Base-by-base conservation (phyloP, 2,888 invertebrate species). In the Diadegma fenestrale region DNA sequence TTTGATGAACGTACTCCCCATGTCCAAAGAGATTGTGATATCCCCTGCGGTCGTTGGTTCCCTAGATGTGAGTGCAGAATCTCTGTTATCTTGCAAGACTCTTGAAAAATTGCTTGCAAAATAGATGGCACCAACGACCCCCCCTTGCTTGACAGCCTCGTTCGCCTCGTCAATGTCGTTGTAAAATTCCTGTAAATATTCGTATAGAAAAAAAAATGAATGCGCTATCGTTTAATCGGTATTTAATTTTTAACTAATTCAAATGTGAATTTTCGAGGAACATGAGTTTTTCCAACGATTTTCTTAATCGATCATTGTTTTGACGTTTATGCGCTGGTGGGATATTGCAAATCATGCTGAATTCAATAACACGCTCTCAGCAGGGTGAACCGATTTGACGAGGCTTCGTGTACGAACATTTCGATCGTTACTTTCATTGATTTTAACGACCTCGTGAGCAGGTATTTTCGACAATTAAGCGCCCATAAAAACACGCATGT, bases 61-160 rank as follows among this genome's bases (percentile, higher is more conserved):
- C 43, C 90, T 90, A 4, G 90, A 88, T 26, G 95, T 94, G 0
- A 30, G 0, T 6, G 45, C n/a, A 0, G 85, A 26, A 69, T 96
- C 94, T 0, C 96, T 90, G 10, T 97, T 94, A 30, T 93, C 92
- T 75, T 95, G 94, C 64, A 97, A 94, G 0, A 96, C 96, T 8
- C 93, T 91, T 0, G 98, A 97, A 92, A 98, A 98, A 94, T 98
- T 98, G 22, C 93, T 92, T 0, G 95, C 94, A 91, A 98, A 96
- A 87, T 96, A 94, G 22, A 98, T 92, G 0, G 96, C 96, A 0
- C 96, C 97, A 88, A 96, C 95, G 0, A 95, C 94, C 66, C 95
- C 91, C 0, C 96, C 96, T 12, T 94, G 92, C 73, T 93, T 94
- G 0, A 96, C 95, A 37, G 95, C 95, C 0, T 93, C 89, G 17